Evolutionary conservation across 2,797 vertebrate species (phyloP).

Genomic region (Semaprochilodus insignis): DNA sequence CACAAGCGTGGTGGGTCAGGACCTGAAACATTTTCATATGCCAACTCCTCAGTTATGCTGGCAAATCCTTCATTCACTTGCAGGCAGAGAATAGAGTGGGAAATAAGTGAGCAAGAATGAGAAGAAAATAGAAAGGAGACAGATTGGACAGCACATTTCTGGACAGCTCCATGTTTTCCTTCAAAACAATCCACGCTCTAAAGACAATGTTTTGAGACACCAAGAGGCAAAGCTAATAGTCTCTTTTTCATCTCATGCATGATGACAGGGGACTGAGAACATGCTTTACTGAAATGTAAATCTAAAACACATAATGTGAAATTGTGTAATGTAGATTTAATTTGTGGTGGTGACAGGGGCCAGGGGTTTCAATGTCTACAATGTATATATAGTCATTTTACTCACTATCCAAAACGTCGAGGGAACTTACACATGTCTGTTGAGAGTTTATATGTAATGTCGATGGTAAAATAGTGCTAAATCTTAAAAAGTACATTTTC

Average conservation of each 20-base stretch:
- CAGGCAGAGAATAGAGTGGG: not conserved
- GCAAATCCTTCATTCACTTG: not conserved
- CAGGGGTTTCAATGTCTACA: too few species aligned
- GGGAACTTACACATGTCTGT: too few species aligned
- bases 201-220: slow-evolving; percentile 9
- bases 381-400: too few species aligned
- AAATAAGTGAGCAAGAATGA: not conserved
- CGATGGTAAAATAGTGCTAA: too few species aligned
- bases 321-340: too few species aligned
- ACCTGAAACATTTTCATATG: slow-evolving; percentile 52
- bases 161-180: not conserved
- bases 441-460: too few species aligned
- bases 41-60: slow-evolving; percentile 1
- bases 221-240: not conserved
- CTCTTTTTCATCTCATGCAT: not conserved
- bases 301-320: too few species aligned
- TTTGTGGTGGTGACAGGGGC: too few species aligned
- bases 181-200: not conserved
- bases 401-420: too few species aligned
- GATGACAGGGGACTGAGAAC: not conserved
- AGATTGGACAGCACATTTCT: slow-evolving; percentile 1
- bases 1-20: slow-evolving; percentile 56
- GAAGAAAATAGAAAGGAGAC: not conserved
- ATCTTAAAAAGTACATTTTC: too few species aligned
- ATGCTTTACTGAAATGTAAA: too few species aligned